phyloP scores from a whole-genome alignment of 2,113 vertebrate genomes.

The Stictonetta naevosa region DNA sequence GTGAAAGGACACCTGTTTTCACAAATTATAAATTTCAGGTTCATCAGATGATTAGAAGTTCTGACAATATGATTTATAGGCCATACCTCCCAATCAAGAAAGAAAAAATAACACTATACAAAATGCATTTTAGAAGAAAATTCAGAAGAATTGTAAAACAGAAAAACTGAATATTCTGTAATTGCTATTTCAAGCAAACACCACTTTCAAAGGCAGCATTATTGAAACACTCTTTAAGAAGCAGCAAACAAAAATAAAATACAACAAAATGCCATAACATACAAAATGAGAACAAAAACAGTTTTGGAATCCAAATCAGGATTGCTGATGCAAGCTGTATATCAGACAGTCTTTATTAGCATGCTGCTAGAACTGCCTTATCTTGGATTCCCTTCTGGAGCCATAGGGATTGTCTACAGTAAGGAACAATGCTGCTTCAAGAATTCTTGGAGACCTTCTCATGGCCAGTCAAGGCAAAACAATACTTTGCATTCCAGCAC shows the following conservation, averaged over 20 bases:
- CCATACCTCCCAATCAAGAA: conserved; percentile 22
- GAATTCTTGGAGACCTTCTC: background rate
- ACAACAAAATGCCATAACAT: background rate
- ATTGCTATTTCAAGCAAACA: background rate
- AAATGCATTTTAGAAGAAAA: conserved; percentile 4
- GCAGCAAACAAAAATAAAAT: background rate
- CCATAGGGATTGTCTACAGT: accelerated
- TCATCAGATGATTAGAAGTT: conserved; percentile 51
- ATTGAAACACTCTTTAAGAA: background rate
- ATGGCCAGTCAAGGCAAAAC: background rate
- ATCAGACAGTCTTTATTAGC: background rate
- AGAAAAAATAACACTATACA: background rate
- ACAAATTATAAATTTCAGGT: conserved; percentile 28
- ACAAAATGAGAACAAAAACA: background rate
- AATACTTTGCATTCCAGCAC: background rate
- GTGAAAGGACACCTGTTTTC: conserved; percentile 33
- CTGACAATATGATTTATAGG: conserved; percentile 19
- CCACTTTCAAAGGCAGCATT: background rate
- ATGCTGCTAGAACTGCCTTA: background rate
- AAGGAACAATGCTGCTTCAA: background rate
- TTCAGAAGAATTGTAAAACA: background rate
- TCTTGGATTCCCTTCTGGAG: background rate
- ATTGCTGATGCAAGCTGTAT: accelerated
- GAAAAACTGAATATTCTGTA: conserved; percentile 5
- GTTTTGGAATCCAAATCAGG: background rate